Percentiles rank a stretch among this genome's conserved stretches.
Evolutionary conservation across 1,140 invertebrate species (phyloP).

Genomic region (Bombus superbus): DNA sequence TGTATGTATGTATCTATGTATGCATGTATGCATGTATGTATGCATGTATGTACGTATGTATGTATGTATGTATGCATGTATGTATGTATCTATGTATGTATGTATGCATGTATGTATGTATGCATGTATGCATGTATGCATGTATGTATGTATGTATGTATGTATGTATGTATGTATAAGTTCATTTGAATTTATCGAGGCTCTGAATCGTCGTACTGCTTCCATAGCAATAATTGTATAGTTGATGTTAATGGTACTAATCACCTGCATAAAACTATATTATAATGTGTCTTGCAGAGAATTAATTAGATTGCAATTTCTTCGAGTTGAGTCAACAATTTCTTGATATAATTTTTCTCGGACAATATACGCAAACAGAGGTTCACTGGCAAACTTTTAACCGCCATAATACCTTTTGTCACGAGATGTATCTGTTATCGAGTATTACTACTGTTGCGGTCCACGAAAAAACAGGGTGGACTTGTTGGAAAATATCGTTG

Average conservation of each 20-base stretch:
- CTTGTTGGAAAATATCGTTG: slow-evolving; percentile 30
- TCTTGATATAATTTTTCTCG: slow-evolving; percentile 76
- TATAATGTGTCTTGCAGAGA: slow-evolving; percentile 57
- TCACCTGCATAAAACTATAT: slow-evolving; percentile 68
- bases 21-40: slow-evolving; percentile 14
- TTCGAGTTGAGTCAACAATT: slow-evolving; percentile 72
- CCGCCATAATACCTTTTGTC: slow-evolving; percentile 48
- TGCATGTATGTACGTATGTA: slow-evolving; percentile 13
- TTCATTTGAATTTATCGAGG: slow-evolving; percentile 77
- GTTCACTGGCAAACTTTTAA: slow-evolving; percentile 43
- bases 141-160: neutral
- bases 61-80: slow-evolving; percentile 18
- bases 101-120: slow-evolving; percentile 6
- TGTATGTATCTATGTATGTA: neutral
- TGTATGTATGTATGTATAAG: slow-evolving; percentile 43
- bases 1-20: slow-evolving; percentile 10
- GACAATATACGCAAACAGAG: slow-evolving; percentile 72
- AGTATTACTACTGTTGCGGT: slow-evolving; percentile 46
- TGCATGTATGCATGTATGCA: slow-evolving; percentile 3
- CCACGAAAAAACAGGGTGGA: slow-evolving; percentile 11
- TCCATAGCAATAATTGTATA: slow-evolving; percentile 82
- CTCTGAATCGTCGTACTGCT: slow-evolving; percentile 78
- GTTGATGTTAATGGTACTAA: slow-evolving; percentile 80
- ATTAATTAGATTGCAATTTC: slow-evolving; percentile 71
- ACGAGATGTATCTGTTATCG: slow-evolving; percentile 56